These are phyloP conservation scores for Pangasius sanitwongsei DNA, from an alignment of 2,797 vertebrate genomes.

Conservation along the genomic window DNA sequence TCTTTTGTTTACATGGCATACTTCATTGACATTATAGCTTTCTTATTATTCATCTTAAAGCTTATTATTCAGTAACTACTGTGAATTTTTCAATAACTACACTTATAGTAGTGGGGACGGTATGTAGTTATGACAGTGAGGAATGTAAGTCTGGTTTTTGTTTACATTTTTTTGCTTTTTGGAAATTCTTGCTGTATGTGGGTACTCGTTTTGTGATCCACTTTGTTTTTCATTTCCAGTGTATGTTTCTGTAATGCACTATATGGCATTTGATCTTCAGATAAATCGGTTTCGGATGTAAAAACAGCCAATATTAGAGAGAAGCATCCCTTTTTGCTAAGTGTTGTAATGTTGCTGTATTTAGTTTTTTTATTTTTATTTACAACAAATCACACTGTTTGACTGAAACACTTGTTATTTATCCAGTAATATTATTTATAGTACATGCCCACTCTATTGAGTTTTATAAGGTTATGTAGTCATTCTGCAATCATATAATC, in stretches of 20 bases:
- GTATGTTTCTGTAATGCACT: neutral
- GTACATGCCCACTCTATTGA: neutral
- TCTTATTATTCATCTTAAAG: neutral
- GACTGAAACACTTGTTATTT: neutral
- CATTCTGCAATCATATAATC: neutral
- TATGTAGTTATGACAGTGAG: neutral
- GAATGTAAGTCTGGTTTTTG: neutral
- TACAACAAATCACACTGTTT: neutral
- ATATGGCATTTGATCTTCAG: neutral
- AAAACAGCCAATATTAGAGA: neutral
- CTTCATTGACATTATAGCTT: neutral
- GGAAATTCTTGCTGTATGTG: neutral
- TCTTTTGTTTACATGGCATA: neutral
- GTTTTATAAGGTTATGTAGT: too few species aligned
- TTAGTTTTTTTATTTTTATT: neutral
- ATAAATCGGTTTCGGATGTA: neutral
- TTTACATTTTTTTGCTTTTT: slow-evolving; percentile 15
- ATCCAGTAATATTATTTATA: neutral
- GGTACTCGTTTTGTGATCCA: neutral
- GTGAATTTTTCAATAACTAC: neutral
- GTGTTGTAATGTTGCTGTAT: neutral
- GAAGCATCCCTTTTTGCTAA: neutral
- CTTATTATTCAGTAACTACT: neutral
- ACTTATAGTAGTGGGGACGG: neutral
- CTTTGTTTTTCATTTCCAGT: neutral